Evolutionary conservation across 2,113 vertebrate genomes (phyloP), one percentile per base, ranked within the genome.

Genomic region (Stercorarius parasiticus): DNA sequence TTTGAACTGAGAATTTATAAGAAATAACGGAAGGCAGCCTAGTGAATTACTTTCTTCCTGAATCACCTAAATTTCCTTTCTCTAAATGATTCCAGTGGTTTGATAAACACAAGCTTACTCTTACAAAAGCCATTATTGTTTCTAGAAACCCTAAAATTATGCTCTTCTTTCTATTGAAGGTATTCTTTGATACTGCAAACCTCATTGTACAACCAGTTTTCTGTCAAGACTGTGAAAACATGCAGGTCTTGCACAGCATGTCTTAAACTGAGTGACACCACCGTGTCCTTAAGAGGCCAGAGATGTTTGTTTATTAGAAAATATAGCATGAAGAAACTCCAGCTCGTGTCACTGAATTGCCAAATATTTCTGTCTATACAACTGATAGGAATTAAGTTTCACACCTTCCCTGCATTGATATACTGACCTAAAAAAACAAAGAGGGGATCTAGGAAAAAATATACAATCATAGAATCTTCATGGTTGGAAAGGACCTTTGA

Each of bases 1-100:
- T 85, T 56, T 91, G 61, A 95, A 93, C 73, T 25, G 40, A 84
- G 70, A 94, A 87, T 91, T 95, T 96, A 76, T 56, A 96, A 91
- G 36, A 94, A 95, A 90, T 94, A 91, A 93, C 85, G 43, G 56
- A 94, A 95, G 70, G 84, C 49, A 97, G 53, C 40, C 40, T 89
- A 87, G 36, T 43, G 78, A 91, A 95, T 96, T 96, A 56, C 30
- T 82, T 94, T 95, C 73, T 93, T 94, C 81, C 84, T 65, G 61
- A 93, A 53, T 85, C 86, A 93, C 73, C 61, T 87, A 47, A 76
- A 89, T 94, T 96, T 87, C 81, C 36, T 96, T 93, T 82, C 61
- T 82, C 30, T 77, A 30, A 94, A 93, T 27, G 9, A 95, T 82
- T 93, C 38, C 40, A 87, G 38, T 62, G 21, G 27, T 91, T 91